Conservation (phyloP, 2,888 invertebrate species). For the Oscheius myriophilus region DNA sequence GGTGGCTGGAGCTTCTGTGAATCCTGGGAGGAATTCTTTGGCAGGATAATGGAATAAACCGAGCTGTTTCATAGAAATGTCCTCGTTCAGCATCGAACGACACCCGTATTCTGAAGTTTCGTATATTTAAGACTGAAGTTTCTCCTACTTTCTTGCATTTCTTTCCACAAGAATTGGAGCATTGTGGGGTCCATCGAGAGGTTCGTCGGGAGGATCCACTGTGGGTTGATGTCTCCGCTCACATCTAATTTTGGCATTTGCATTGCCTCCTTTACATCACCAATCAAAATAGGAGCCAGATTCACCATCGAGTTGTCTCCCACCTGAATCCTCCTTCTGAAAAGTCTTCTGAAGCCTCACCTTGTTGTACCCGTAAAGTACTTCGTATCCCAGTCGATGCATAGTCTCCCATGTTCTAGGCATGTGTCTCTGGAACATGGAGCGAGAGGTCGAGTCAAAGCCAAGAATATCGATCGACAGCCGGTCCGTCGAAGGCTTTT, state of each 20-base stretch:
- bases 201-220: conserved; percentile 46
- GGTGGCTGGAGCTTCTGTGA: conserved; percentile 70
- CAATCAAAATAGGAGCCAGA: conserved; percentile 83
- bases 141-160: conserved; percentile 46
- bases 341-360: conserved; percentile 73
- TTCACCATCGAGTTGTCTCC: conserved; percentile 94
- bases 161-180: conserved; percentile 61
- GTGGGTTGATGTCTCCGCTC: conserved; percentile 46
- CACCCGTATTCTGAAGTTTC: conserved; percentile 47
- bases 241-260: conserved; percentile 36
- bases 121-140: neutral
- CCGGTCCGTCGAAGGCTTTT: conserved; percentile 15
- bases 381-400: conserved; percentile 79
- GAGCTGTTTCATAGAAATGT: conserved; percentile 45
- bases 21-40: conserved; percentile 63
- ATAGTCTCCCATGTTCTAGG: conserved; percentile 76
- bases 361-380: conserved; percentile 89
- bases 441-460: conserved; percentile 42
- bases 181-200: conserved; percentile 49
- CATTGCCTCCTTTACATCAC: conserved; percentile 71
- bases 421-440: conserved; percentile 63
- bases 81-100: conserved; percentile 61
- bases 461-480: conserved; percentile 49
- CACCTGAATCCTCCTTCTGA: conserved; percentile 16
- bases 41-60: conserved; percentile 62